Evolutionary conservation across 2,888 invertebrate genomes (phyloP).

Genomic region (Hyposoter dolosus): DNA sequence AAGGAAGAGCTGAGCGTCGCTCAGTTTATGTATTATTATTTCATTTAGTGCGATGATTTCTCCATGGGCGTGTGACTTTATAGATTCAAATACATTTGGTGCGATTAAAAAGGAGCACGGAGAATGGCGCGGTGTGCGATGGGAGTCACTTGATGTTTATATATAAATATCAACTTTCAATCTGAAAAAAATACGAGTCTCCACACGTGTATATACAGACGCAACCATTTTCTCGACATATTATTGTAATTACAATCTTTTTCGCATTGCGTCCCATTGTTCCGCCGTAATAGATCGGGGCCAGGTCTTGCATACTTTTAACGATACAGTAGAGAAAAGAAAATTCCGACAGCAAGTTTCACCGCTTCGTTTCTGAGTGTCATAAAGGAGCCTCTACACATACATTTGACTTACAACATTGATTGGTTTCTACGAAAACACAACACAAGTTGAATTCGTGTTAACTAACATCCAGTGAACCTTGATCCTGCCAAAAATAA

Average conservation of each 20-base stretch:
- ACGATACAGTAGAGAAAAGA: conserved; percentile 68
- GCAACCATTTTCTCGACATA: conserved; percentile 66
- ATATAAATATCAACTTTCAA: conserved; percentile 63
- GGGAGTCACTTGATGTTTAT: conserved; percentile 15
- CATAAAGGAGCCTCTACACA: conserved; percentile 31
- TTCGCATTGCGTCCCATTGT: conserved; percentile 69
- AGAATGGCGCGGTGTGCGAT: conserved; percentile 33
- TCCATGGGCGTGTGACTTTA: conserved; percentile 55
- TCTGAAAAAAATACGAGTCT: conserved; percentile 43
- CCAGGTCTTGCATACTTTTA: conserved; percentile 61
- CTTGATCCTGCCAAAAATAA: background rate
- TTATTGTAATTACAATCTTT: conserved; percentile 69
- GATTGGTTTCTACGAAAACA: conserved; percentile 39
- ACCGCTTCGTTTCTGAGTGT: conserved; percentile 49
- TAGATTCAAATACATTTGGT: conserved; percentile 36
- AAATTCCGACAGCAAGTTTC: conserved; percentile 66
- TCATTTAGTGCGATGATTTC: conserved; percentile 58
- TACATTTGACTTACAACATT: conserved; percentile 53
- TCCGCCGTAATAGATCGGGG: conserved; percentile 69
- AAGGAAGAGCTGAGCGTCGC: conserved; percentile 24
- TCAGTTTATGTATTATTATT: conserved; percentile 41
- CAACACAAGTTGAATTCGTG: background rate
- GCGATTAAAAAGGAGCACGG: conserved; percentile 47
- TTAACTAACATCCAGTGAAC: conserved; percentile 10
- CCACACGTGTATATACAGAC: conserved; percentile 5